Evolutionary conservation across 2,797 vertebrate genomes (phyloP).

Genomic region (Catharus ustulatus): DNA sequence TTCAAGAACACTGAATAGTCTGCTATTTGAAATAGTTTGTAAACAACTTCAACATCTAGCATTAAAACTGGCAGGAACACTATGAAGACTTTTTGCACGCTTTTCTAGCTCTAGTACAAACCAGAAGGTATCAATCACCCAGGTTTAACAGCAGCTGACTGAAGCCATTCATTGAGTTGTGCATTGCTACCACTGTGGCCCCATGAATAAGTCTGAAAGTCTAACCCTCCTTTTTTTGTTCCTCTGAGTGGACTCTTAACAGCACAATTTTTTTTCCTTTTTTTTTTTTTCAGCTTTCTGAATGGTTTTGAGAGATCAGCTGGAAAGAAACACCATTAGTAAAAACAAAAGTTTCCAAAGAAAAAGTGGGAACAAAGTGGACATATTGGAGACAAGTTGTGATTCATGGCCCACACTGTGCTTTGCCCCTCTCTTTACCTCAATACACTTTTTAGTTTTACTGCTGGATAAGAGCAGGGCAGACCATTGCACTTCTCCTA

Average conservation of each 20-base stretch:
- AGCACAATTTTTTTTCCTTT: slow-evolving; percentile 66
- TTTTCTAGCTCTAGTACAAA: slow-evolving; percentile 58
- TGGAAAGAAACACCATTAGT: slow-evolving; percentile 78
- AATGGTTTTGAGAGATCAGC: slow-evolving; percentile 81
- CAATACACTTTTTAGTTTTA: slow-evolving; percentile 80
- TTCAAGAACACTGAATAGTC: not conserved
- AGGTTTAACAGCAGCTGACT: slow-evolving; percentile 83
- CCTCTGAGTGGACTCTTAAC: slow-evolving; percentile 87
- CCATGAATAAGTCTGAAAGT: slow-evolving; percentile 86
- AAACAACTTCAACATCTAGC: slow-evolving; percentile 12
- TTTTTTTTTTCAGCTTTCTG: slow-evolving; percentile 11
- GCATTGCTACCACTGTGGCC: slow-evolving; percentile 82
- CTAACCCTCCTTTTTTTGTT: slow-evolving; percentile 78
- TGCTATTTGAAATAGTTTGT: slow-evolving; percentile 9
- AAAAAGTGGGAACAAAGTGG: slow-evolving; percentile 75
- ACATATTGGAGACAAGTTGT: slow-evolving; percentile 78
- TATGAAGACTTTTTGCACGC: slow-evolving; percentile 46
- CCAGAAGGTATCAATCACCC: slow-evolving; percentile 87
- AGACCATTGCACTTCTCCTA: slow-evolving; percentile 83
- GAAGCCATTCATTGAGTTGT: slow-evolving; percentile 83
- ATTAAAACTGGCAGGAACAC: slow-evolving; percentile 52
- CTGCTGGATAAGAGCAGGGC: slow-evolving; percentile 60
- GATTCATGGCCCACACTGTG: slow-evolving; percentile 83
- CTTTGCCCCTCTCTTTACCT: slow-evolving; percentile 77
- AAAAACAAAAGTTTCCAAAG: slow-evolving; percentile 79